Base-by-base conservation (phyloP, 2,797 vertebrate genomes). In the Microctenopoma steveboyesi region DNA sequence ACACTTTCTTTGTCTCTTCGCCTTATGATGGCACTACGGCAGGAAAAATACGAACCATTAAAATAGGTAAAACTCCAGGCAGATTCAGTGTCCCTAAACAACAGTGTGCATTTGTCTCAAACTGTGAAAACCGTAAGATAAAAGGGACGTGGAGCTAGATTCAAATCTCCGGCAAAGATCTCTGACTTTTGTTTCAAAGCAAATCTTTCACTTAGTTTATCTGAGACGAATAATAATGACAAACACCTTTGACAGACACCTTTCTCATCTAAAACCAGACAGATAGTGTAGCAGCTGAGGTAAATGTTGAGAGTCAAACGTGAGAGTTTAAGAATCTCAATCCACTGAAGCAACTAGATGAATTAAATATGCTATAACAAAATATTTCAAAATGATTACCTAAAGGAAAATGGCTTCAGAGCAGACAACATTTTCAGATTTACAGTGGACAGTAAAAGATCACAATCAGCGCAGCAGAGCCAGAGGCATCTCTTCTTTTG, bases 1-100 rank as follows among this genome's bases (percentile, higher is more conserved):
- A 53, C 69, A 78, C 81, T 78, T 67, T 83, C 84, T 88, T 75
- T 74, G 72, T 82, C 73, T 85, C 74, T 61, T 77, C 86, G 85
- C 81, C 87, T 84, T 72, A 35, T 1, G 52, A 33, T 65, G 71
- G 57, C 72, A 71, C 52, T 45, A 54, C 18, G 49, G 56, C 53
- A 72, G 64, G 64, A 79, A 55, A 67, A 69, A 86, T 64, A 73
- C 28, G 48, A 83, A 78, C 49, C 75, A 69, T 77, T 76, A 60
- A 78, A 72, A 51, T 12, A 59, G 53, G 37, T 22, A 58, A 64
- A 68, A 52, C 42, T 72, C 66, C 43, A 72, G 62, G 52, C 61
- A 64, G 42, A 73, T 71, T 78, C 39, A 7, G 25, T 57, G 47
- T 76, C 37, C 72, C 56, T n/a, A 9, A 48, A 40, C 60, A 42